Evolutionary conservation across 2,888 invertebrate species (phyloP), one percentile per base, ranked within the genome.

Genomic region (Myathropa florea): DNA sequence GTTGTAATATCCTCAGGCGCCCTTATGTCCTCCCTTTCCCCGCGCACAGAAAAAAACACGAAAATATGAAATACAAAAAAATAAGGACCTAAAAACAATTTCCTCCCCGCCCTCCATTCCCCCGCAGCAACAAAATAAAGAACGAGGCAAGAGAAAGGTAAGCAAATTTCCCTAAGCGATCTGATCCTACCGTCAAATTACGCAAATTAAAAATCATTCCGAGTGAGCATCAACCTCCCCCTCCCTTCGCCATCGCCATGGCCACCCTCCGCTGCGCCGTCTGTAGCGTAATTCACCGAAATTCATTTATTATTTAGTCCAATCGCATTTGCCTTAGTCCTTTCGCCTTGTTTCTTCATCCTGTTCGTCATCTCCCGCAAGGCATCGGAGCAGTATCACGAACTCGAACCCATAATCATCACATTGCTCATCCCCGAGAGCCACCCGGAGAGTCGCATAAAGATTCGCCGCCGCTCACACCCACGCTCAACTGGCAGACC

Each of bases 231-330:
- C 23, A 33, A 33, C 33, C 33, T 18, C 67, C 33, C 10, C 12
- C 30, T 39, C 59, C 30, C n/a, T n/a, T n/a, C n/a, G n/a, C 12
- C 30, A 57, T 33, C 57, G 1, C 18, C 46, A 18, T 18, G n/a
- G 46, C 21, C 26, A 53, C 53, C 53, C 53, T 21, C 53, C 7
- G 53, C 18, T 33, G 33, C 12, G 33, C 3, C 33, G 18, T 46
- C 23, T 57, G 23, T 59, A 76, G 28, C 64, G 64, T 64, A 71
- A 65, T 68, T 71, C 76, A 63, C 71, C 39, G 61, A 75, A 70
- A 46, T 70, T 78, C 86, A 86, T 86, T 86, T 86, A 86, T 86
- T 86, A 86, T 86, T 86, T 79, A 86, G 73, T 71, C 83, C 86
- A 86, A 86, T 79, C 78, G 83, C 65, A 84, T 84, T 67, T 84